Evolutionary conservation across 2,888 invertebrate genomes (phyloP), one percentile per base, ranked within the genome.

Genomic region (Allacma fusca): DNA sequence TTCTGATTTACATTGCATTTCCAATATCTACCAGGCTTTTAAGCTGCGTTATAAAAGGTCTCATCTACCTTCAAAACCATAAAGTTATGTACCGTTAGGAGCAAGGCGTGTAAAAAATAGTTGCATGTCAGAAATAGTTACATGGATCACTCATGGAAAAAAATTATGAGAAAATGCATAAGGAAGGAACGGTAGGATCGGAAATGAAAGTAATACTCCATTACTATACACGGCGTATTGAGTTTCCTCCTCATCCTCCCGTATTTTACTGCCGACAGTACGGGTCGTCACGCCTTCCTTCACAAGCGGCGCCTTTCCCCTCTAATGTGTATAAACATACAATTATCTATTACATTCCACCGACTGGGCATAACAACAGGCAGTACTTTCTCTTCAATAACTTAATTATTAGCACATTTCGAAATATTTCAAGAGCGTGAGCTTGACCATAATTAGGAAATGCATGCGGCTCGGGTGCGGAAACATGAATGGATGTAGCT

Each of bases 231-330:
- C 19, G n/a, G 34, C 16, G 50, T 50, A 50, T 50, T n/a, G 50
- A 19, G 50, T 50, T 50, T 50, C 50, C n/a, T 50, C 50, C n/a
- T 50, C 50, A 50, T 50, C 50, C 50, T 50, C 19, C 50, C 16
- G 50, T 34, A 1, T 50, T 50, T 50, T n/a, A 50, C 50, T 50
- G 50, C 19, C n/a, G n/a, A 50, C 16, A 50, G 16, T 16, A n/a
- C n/a, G 16, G 50, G 5, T 50, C 50, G 50, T 50, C 50, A 50
- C 50, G 50, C 50, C 50, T 50, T 12, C 50, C n/a, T 50, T 5
- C 5, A 50, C 50, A 50, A 50, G 50, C 50, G 50, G 50, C 50
- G 19, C 50, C 50, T 50, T 50, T 12, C 13, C n/a, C 50, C n/a
- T 2, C 50, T n/a, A 50, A 50, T 9, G 19, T 13, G n/a, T 50